Percentiles rank a stretch among this genome's conserved stretches.
Evolutionary conservation across 2,888 invertebrate species (phyloP).

Genomic region (Drosophila cracens): DNA sequence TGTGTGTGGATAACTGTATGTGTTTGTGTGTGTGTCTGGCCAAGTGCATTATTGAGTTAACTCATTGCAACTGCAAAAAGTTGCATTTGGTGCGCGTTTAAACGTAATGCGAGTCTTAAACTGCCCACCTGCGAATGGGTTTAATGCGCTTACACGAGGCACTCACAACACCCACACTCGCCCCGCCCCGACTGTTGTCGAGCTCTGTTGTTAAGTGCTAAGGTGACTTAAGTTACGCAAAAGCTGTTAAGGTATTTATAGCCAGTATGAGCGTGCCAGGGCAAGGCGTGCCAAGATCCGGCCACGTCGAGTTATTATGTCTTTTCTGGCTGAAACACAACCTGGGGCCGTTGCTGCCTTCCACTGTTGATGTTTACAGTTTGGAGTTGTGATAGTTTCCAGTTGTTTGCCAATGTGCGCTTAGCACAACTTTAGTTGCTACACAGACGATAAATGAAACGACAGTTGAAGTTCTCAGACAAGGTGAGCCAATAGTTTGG

Average conservation of each 20-base stretch:
- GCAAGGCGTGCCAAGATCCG: constrained; percentile 46
- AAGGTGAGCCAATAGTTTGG: neutral
- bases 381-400: constrained; percentile 35
- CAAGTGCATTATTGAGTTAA: constrained; percentile 77
- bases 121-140: constrained; percentile 53
- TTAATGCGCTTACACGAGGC: constrained; percentile 70
- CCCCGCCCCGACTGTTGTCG: constrained; percentile 14
- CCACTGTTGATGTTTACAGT: constrained; percentile 39
- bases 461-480: neutral
- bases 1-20: constrained; percentile 10
- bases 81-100: constrained; percentile 65
- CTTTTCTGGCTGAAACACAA: constrained; percentile 31
- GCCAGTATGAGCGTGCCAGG: constrained; percentile 42
- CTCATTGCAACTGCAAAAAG: constrained; percentile 63
- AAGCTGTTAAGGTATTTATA: constrained; percentile 79
- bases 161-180: constrained; percentile 18
- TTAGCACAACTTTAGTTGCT: constrained; percentile 18
- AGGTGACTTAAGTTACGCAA: constrained; percentile 75
- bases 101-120: constrained; percentile 64
- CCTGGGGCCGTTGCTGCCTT: constrained; percentile 9
- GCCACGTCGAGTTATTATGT: constrained; percentile 41
- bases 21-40: constrained; percentile 30
- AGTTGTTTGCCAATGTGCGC: constrained; percentile 36
- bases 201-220: constrained; percentile 57
- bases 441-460: neutral